These are phyloP conservation scores for Heterochromis multidens DNA, from an alignment of 2,113 vertebrate genomes.

Conservation along the genomic window DNA sequence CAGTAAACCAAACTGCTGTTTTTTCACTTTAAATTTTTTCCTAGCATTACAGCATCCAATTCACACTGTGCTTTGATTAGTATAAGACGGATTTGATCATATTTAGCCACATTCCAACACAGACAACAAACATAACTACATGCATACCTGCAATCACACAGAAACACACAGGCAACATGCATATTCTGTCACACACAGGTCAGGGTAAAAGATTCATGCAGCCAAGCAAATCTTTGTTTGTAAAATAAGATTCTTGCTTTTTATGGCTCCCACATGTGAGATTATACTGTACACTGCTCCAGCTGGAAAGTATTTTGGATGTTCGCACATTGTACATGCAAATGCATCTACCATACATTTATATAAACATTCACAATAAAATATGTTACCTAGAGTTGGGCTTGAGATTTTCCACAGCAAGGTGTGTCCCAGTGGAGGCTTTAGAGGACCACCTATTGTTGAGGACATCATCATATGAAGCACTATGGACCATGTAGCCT, in stretches of 20 bases:
- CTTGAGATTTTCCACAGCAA: conserved; percentile 95
- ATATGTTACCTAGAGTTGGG: conserved; percentile 90
- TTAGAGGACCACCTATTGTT: conserved; percentile 92
- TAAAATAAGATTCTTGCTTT: not conserved
- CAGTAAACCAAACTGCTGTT: conserved; percentile 4
- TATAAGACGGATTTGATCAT: not conserved
- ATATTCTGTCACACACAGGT: not conserved
- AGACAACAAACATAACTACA: not conserved
- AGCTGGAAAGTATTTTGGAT: not conserved
- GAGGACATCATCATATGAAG: conserved; percentile 94
- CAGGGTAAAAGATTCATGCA: not conserved
- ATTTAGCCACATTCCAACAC: not conserved
- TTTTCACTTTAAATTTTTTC: conserved; percentile 1
- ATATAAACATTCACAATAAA: not conserved
- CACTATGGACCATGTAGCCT: conserved; percentile 96
- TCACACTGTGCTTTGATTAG: not conserved
- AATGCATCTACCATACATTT: not conserved
- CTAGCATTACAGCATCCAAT: not conserved
- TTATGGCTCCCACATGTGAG: not conserved
- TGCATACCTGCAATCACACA: not conserved
- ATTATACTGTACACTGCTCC: not conserved
- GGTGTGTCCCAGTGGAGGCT: conserved; percentile 80
- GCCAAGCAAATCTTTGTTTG: not conserved
- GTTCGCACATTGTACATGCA: not conserved
- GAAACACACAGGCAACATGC: not conserved